These are phyloP conservation scores for Ennomos fuscantarius DNA, from an alignment of 2,888 invertebrate genomes.

Conservation along the genomic window DNA sequence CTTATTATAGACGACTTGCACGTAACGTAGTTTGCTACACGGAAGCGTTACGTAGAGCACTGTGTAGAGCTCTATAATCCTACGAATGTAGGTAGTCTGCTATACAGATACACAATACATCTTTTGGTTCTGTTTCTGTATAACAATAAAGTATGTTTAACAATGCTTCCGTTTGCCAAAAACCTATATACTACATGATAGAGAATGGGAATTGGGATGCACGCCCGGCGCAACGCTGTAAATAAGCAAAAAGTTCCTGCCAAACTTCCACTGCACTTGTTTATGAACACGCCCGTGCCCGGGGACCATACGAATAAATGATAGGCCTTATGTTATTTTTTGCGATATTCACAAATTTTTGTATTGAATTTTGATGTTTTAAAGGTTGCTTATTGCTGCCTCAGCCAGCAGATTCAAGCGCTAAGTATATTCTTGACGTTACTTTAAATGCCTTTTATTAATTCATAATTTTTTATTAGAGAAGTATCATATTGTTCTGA, in stretches of 20 bases:
- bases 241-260: slow-evolving; percentile 77
- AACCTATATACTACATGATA: slow-evolving; percentile 49
- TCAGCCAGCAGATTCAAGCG: too few relatives aligned
- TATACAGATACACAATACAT: neutral
- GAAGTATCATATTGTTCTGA: too few relatives aligned
- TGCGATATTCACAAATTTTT: slow-evolving; percentile 33
- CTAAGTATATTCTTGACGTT: too few relatives aligned
- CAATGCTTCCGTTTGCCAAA: slow-evolving; percentile 64
- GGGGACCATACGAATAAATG: slow-evolving; percentile 60
- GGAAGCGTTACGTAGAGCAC: too few relatives aligned
- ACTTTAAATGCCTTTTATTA: too few relatives aligned
- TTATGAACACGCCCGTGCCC: slow-evolving; percentile 69
- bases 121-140: slow-evolving; percentile 8
- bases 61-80: too few relatives aligned
- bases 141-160: slow-evolving; percentile 48
- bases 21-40: too few relatives aligned
- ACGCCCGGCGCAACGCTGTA: slow-evolving; percentile 58
- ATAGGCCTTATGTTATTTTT: slow-evolving; percentile 50
- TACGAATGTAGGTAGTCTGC: too few relatives aligned
- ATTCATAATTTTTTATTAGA: too few relatives aligned
- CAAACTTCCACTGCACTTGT: slow-evolving; percentile 76
- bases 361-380: slow-evolving; percentile 37
- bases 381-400: slow-evolving; percentile 7
- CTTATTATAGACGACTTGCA: too few relatives aligned
- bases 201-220: slow-evolving; percentile 57